Evolutionary conservation across 2,113 vertebrate species (phyloP).

Genomic region (Beaufortia kweichowensis): DNA sequence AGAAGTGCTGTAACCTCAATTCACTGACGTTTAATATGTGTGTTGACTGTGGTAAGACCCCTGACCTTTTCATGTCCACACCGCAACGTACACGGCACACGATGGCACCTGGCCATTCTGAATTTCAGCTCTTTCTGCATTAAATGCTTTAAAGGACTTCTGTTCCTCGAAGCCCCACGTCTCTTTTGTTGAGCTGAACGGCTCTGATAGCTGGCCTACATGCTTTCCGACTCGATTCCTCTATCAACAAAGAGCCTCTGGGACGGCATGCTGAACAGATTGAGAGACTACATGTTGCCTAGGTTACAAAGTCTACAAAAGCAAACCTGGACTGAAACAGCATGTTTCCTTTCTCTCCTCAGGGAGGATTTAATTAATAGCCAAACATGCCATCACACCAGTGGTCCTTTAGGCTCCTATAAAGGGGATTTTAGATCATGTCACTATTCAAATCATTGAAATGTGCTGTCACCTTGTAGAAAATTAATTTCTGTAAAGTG

Average conservation of each 20-base stretch:
- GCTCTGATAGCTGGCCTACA: constrained; percentile 26
- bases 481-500: too few species aligned
- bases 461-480: neutral
- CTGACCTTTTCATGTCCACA: constrained; percentile 5
- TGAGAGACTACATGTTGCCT: constrained; percentile 33
- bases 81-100: constrained; percentile 1
- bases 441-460: constrained; percentile 28
- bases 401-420: constrained; percentile 58
- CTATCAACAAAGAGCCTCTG: constrained; percentile 27
- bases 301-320: constrained; percentile 54
- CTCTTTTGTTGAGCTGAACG: constrained; percentile 23
- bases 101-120: neutral
- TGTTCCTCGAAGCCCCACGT: constrained; percentile 4
- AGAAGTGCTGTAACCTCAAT: neutral
- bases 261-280: constrained; percentile 35
- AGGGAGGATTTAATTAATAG: constrained; percentile 66
- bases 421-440: constrained; percentile 47
- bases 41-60: neutral
- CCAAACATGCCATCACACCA: constrained; percentile 49
- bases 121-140: constrained; percentile 7
- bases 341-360: constrained; percentile 48
- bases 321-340: constrained; percentile 39
- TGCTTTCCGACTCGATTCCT: constrained; percentile 21
- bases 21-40: neutral
- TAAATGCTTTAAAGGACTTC: constrained; percentile 25